Conservation (phyloP, 2,113 vertebrate species). For the Plecotus auritus region DNA sequence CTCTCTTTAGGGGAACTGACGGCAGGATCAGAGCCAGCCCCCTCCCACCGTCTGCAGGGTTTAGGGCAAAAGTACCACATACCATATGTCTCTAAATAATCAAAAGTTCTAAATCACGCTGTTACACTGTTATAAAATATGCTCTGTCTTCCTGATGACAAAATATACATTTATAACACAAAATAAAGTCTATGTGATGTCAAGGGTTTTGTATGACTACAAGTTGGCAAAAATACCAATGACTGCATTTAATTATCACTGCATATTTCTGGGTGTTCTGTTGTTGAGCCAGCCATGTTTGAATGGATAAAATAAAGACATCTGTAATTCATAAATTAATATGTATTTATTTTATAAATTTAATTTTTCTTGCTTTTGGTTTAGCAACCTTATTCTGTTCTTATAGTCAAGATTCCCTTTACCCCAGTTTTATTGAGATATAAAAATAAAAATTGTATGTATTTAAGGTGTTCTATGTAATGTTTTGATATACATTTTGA, state of each 20-base stretch:
- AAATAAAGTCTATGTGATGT: not conserved
- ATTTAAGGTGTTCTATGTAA: not conserved
- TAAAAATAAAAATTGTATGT: not conserved
- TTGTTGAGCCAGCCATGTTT: not conserved
- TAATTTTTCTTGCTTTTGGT: not conserved
- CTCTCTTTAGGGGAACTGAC: not conserved
- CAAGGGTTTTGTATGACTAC: not conserved
- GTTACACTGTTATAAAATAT: not conserved
- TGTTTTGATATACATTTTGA: not conserved
- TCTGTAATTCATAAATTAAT: not conserved
- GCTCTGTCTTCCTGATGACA: not conserved
- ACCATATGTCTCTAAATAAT: slow-evolving; percentile 3
- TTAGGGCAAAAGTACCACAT: not conserved
- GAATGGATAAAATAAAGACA: not conserved
- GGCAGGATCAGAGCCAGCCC: not conserved
- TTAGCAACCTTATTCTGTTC: not conserved
- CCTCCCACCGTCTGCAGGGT: not conserved
- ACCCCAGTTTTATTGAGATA: not conserved
- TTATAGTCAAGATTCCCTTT: not conserved
- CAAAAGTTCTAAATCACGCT: not conserved
- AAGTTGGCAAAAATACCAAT: slow-evolving; percentile 6
- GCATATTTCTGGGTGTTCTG: not conserved
- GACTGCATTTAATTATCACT: not conserved
- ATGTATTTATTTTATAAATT: not conserved
- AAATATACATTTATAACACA: not conserved